phyloP scores from a whole-genome alignment of 2,888 invertebrate species.

The Dendrolimus houi region DNA sequence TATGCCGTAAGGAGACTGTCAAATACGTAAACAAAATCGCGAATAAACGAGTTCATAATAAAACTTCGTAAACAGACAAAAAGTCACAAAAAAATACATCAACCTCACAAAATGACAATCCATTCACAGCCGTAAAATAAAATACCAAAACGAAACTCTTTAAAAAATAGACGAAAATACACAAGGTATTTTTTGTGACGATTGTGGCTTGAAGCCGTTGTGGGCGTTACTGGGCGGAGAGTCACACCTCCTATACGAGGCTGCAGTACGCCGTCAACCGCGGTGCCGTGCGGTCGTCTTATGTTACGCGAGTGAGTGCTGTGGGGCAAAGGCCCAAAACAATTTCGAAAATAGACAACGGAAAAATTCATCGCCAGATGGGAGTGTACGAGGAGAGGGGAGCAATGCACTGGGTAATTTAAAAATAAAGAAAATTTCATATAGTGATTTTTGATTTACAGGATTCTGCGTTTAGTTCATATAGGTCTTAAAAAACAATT shows the following conservation, averaged over 20 bases:
- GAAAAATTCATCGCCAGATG: conserved; percentile 84
- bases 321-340: conserved; percentile 68
- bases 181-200: background rate
- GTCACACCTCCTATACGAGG: conserved; percentile 26
- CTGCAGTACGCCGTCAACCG: conserved; percentile 46
- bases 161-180: background rate
- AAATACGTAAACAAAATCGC: background rate
- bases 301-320: conserved; percentile 59
- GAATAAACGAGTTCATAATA: conserved; percentile 10
- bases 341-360: conserved; percentile 67
- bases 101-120: background rate
- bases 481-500: too few relatives aligned
- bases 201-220: conserved; percentile 11
- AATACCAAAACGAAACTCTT: background rate
- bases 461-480: too few relatives aligned
- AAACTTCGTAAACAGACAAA: conserved; percentile 22
- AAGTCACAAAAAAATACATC: background rate
- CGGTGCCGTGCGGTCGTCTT: conserved; percentile 50
- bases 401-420: conserved; percentile 93
- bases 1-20: background rate
- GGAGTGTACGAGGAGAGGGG: conserved; percentile 93
- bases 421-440: background rate
- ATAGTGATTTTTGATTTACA: too few relatives aligned
- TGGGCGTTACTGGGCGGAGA: conserved; percentile 27
- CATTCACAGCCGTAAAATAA: background rate